phyloP scores from a whole-genome alignment of 2,797 vertebrate species.

The Erithacus rubecula region DNA sequence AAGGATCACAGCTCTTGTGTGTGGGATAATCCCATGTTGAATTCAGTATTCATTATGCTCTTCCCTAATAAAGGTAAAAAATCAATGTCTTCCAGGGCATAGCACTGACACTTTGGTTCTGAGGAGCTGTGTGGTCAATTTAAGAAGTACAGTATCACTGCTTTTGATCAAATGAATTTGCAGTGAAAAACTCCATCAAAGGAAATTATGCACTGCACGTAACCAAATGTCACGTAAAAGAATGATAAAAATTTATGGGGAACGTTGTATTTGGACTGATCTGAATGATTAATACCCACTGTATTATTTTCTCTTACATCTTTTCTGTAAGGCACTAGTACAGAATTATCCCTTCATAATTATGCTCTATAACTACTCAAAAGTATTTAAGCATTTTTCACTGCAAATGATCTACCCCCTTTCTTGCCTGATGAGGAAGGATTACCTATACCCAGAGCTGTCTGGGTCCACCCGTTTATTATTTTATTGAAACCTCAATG shows the following conservation, averaged over 20 bases:
- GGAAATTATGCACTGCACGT: neutral
- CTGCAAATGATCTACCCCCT: neutral
- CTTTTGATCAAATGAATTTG: neutral
- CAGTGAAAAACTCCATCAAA: neutral
- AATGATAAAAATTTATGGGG: neutral
- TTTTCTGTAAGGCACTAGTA: neutral
- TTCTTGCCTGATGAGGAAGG: neutral
- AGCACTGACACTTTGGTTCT: neutral
- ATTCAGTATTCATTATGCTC: neutral
- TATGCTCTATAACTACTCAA: neutral
- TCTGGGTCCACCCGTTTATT: neutral
- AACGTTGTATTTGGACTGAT: neutral
- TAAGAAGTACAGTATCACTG: neutral
- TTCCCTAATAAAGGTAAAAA: neutral
- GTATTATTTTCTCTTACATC: neutral
- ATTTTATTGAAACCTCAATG: neutral
- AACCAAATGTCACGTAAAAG: neutral
- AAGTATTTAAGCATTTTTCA: neutral
- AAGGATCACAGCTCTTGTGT: neutral
- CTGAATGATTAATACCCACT: neutral
- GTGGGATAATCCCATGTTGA: neutral
- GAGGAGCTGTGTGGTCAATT: neutral
- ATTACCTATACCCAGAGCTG: neutral
- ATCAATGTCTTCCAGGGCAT: neutral
- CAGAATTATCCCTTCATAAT: neutral